Base-by-base conservation (phyloP, 2,888 invertebrate genomes). In the Platycnemis pennipes region DNA sequence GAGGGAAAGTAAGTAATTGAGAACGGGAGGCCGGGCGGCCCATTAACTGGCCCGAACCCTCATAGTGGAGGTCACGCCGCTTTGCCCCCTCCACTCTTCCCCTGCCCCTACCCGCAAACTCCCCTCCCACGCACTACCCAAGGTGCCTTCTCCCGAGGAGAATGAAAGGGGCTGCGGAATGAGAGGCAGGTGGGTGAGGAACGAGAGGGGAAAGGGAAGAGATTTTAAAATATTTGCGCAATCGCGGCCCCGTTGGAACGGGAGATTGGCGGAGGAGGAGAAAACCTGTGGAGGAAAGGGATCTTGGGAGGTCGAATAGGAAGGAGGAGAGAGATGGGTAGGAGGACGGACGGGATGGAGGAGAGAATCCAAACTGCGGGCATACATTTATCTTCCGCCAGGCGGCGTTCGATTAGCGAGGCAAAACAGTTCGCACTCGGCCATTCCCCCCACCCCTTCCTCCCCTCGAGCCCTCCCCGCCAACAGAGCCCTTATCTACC, bases 371-470 rank as follows among this genome's bases (percentile, higher is more conserved):
- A 87, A 87, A 87, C 87, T 87, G 45, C n/a, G 46, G 45, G 37
- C 87, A 45, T 46, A 46, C 87, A 87, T 87, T 87, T 87, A 87
- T 87, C 87, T 87, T 87, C n/a, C 87, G 45, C 87, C 87, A 46
- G 87, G 46, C 45, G 46, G 46, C 87, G 87, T 87, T 87, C 87
- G 87, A 87, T 87, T 87, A 87, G 87, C 87, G 87, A 46, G 87
- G 87, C 87, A 44, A 87, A 87, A 87, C 87, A 87, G 87, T 87
- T 87, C 87, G 26, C 87, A 44, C 26, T 87, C 87, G 26, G 13
- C 87, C 87, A 26, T 31, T n/a, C 46, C n/a, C 22, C 37, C 45
- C 86, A 42, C 19, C 19, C 42, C 42, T 42, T 85, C 42, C 31
- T 11, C 11, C 42, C 22, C 86, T 8, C 44, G 0, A 4, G 16